Evolutionary conservation across 37 sponge, comb jelly and placozoan genomes (phyloP), one percentile per base, ranked within the genome.

Genomic region (Haliclona indistincta): DNA sequence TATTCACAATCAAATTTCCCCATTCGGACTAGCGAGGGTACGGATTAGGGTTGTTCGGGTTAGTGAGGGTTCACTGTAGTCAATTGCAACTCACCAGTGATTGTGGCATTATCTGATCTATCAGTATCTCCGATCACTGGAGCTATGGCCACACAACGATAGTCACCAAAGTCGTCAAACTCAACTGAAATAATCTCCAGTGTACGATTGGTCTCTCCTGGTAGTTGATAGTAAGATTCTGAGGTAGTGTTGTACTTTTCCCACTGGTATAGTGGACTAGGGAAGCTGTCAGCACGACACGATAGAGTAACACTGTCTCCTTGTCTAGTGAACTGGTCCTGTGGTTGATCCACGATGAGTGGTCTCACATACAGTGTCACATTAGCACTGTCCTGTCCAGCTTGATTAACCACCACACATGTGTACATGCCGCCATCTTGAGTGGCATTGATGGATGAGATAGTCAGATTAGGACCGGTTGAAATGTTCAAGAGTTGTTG

Each of bases 91-190:
- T 58, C 25, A 58, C 60, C 60, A 58, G 60, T 58, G n/a, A 58
- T 26, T n/a, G n/a, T 58, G 6, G 28, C 60, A 25, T 8, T n/a
- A 58, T 58, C 28, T 25, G 60, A 58, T 6, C 26, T 58, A n/a
- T 6, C 60, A 58, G 60, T 58, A n/a, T 25, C 28, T 25, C n/a
- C 6, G 7, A 58, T 58, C 11, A 8, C 28, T n/a, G 13, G 6
- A 25, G 60, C 28, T 25, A 26, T 20, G 25, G 28, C 60, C 4
- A 5, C 22, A 40, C 76, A 75, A 63, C 4, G 42, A 43, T 75
- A 75, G 3, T 55, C 35, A 7, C 76, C 76, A 26, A 47, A 61
- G 26, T 75, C 76, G 20, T 63, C 76, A 75, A 36, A 75, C 22
- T 33, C 2, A 11, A 63, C 41, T 40, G 32, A 41, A 62, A 1